Percentiles rank a stretch among this genome's conserved stretches.
Conservation (phyloP, 2,113 vertebrate species). For the Triplophysa dalaica region DNA sequence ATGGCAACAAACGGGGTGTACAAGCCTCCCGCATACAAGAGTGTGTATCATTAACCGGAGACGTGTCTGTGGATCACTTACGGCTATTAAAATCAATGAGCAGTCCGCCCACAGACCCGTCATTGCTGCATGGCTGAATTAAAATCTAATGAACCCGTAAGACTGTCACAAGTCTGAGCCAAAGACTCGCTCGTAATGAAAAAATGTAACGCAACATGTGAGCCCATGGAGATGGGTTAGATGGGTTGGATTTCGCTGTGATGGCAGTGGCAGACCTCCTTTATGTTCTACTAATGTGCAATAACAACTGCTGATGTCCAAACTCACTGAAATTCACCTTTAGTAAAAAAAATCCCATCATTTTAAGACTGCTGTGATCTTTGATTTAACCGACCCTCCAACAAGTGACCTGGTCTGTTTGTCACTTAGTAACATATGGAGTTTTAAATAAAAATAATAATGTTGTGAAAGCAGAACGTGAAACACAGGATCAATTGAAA, state of each 20-base stretch:
- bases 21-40: slow-evolving; percentile 19
- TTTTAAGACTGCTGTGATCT: slow-evolving; percentile 3
- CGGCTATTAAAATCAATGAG: slow-evolving; percentile 42
- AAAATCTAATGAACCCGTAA: slow-evolving; percentile 41
- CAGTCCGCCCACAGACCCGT: slow-evolving; percentile 22
- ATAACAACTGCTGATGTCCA: slow-evolving; percentile 52
- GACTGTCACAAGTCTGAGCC: slow-evolving; percentile 5
- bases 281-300: background rate
- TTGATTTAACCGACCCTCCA: slow-evolving; percentile 46
- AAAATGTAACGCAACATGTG: background rate
- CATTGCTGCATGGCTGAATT: slow-evolving; percentile 25
- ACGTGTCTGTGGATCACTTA: slow-evolving; percentile 41
- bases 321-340: slow-evolving; percentile 49
- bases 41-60: slow-evolving; percentile 16
- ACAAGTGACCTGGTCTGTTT: background rate
- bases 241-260: slow-evolving; percentile 5
- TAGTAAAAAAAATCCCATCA: background rate
- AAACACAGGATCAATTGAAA: slow-evolving; percentile 6
- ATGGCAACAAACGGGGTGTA: slow-evolving; percentile 13
- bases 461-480: slow-evolving; percentile 28
- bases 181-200: background rate
- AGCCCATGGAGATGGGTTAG: background rate
- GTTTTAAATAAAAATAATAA: slow-evolving; percentile 3
- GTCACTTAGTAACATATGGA: background rate
- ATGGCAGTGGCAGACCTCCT: slow-evolving; percentile 39